These are phyloP conservation scores for Caenorhabditis doughertyi DNA, from an alignment of 2,888 invertebrate species.

Conservation along the genomic window DNA sequence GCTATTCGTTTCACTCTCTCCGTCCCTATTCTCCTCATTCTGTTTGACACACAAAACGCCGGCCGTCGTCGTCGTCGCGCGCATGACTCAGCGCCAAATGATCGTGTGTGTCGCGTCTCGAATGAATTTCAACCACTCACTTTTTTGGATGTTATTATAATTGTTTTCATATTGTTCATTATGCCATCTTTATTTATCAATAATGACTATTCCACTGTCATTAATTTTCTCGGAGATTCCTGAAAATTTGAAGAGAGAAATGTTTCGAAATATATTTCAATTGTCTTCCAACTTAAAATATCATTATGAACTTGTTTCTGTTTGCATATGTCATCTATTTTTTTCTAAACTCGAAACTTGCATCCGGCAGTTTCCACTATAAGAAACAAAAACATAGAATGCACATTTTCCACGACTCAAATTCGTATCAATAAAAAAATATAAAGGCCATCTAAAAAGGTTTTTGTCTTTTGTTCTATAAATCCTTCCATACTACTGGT, in stretches of 20 bases:
- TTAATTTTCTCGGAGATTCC: background rate
- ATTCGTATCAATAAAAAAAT: too few relatives aligned
- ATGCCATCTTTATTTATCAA: slow-evolving; percentile 11
- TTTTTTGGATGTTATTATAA: slow-evolving; percentile 45
- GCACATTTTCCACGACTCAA: too few relatives aligned
- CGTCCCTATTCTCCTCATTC: slow-evolving; percentile 13
- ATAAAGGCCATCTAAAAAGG: too few relatives aligned
- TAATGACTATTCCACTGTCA: background rate
- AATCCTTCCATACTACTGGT: too few relatives aligned
- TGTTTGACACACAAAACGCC: slow-evolving; percentile 53
- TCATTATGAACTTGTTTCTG: too few relatives aligned
- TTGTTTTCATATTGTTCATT: slow-evolving; percentile 14
- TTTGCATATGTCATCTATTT: too few relatives aligned
- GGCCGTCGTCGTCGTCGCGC: slow-evolving; percentile 49
- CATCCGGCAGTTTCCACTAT: too few relatives aligned
- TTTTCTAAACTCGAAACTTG: too few relatives aligned
- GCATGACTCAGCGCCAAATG: slow-evolving; percentile 66
- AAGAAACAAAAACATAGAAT: too few relatives aligned
- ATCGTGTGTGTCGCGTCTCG: slow-evolving; percentile 57
- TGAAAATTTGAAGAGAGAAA: background rate
- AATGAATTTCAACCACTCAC: slow-evolving; percentile 58
- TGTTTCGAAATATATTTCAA: slow-evolving; percentile 25
- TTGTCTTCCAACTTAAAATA: background rate
- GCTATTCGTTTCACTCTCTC: slow-evolving; percentile 15
- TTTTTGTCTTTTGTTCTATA: too few relatives aligned